A percentile compares a stretch with the other conserved stretches of the same genome.
Evolutionary conservation across 2,113 vertebrate species (phyloP).

Genomic region (Pimephales promelas): DNA sequence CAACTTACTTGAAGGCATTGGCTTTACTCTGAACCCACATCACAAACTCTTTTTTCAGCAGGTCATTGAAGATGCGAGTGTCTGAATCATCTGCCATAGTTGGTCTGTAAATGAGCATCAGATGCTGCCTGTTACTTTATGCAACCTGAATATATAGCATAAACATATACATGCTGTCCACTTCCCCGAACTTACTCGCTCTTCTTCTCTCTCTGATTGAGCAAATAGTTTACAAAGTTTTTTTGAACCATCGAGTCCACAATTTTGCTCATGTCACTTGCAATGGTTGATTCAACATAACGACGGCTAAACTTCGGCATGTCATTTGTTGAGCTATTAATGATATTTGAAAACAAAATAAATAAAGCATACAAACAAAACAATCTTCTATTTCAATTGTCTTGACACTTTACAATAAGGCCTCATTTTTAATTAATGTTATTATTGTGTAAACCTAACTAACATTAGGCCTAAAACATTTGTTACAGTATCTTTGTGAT

Average conservation of each 20-base stretch:
- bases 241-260: constrained; percentile 82
- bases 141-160: neutral
- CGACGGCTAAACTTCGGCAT: constrained; percentile 64
- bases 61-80: constrained; percentile 42
- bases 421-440: too few relatives aligned
- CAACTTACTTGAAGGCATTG: constrained; percentile 45
- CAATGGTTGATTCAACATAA: constrained; percentile 83
- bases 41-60: constrained; percentile 55
- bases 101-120: constrained; percentile 42
- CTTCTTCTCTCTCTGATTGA: constrained; percentile 78
- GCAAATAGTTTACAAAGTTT: constrained; percentile 85
- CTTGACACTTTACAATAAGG: too few relatives aligned
- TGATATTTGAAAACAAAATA: neutral
- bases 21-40: constrained; percentile 54
- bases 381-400: neutral
- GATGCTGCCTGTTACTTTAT: neutral
- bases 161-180: neutral
- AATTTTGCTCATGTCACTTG: constrained; percentile 84
- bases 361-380: neutral
- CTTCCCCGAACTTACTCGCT: constrained; percentile 69
- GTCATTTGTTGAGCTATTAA: constrained; percentile 45
- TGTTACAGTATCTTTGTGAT: too few relatives aligned
- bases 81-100: constrained; percentile 47
- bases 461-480: too few relatives aligned
- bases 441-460: too few relatives aligned